A percentile compares a stretch with the other conserved stretches of the same genome.
Evolutionary conservation across 2,797 vertebrate species (phyloP).

Genomic region (Falco cherrug): DNA sequence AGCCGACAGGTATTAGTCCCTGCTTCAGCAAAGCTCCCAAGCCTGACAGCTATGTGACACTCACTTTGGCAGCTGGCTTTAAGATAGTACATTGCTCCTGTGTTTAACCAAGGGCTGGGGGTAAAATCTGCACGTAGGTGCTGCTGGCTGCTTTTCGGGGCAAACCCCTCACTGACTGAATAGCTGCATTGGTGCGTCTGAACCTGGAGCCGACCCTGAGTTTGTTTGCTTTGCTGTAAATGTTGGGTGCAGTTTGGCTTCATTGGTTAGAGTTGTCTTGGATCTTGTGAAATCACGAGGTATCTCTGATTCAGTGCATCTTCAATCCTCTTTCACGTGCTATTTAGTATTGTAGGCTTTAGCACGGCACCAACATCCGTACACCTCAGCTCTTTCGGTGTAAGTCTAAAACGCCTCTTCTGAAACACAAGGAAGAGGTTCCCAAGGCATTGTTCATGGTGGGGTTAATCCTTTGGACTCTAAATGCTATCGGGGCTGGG

Average conservation of each 20-base stretch:
- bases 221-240: neutral
- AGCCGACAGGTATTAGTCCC: neutral
- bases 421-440: neutral
- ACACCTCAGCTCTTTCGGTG: neutral
- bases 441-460: accelerated
- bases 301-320: neutral
- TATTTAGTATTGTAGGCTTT: neutral
- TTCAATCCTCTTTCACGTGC: neutral
- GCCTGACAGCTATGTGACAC: accelerated
- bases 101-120: neutral
- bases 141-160: neutral
- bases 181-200: accelerated
- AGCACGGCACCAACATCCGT: too few species aligned
- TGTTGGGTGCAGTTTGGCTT: neutral
- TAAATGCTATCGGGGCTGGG: neutral
- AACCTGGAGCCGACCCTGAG: neutral
- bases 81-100: accelerated
- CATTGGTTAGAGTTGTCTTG: neutral
- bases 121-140: neutral
- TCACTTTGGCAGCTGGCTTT: neutral
- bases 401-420: neutral
- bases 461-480: neutral
- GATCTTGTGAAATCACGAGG: neutral
- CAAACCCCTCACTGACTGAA: accelerated
- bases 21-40: neutral